Conservation (phyloP, 1,140 invertebrate species). For the Lutraria rhynchaena region DNA sequence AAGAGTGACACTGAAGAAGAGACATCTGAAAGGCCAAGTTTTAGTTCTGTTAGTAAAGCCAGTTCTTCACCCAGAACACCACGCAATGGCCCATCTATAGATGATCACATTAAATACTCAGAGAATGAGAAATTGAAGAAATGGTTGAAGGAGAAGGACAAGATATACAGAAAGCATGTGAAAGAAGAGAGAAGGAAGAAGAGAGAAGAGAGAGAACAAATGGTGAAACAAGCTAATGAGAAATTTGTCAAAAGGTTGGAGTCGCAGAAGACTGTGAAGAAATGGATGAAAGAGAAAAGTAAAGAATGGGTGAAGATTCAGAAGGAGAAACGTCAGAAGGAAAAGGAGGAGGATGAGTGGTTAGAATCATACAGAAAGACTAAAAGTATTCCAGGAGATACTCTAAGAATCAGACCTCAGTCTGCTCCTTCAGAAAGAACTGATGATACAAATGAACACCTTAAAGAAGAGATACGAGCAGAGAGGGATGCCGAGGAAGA, state of each 20-base stretch:
- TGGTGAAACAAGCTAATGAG: constrained; percentile 66
- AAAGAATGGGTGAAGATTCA: constrained; percentile 52
- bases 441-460: constrained; percentile 16
- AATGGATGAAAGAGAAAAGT: constrained; percentile 65
- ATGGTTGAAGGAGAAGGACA: constrained; percentile 69
- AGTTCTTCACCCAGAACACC: constrained; percentile 45
- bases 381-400: constrained; percentile 54
- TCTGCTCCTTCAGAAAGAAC: constrained; percentile 51
- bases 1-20: constrained; percentile 59
- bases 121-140: constrained; percentile 63
- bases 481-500: constrained; percentile 47
- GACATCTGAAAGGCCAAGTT: constrained; percentile 46
- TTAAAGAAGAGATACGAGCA: constrained; percentile 24
- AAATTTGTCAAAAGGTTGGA: constrained; percentile 63
- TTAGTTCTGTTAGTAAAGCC: constrained; percentile 20
- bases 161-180: constrained; percentile 60
- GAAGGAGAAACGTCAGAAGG: constrained; percentile 39
- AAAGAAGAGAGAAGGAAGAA: constrained; percentile 64
- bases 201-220: constrained; percentile 64
- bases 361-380: constrained; percentile 34
- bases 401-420: constrained; percentile 55
- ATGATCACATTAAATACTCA: constrained; percentile 65
- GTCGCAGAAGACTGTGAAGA: constrained; percentile 65
- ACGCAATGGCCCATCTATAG: constrained; percentile 15
- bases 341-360: constrained; percentile 50